phyloP scores from a whole-genome alignment of 2,113 vertebrate genomes.

The Drymodes brunneopygia region DNA sequence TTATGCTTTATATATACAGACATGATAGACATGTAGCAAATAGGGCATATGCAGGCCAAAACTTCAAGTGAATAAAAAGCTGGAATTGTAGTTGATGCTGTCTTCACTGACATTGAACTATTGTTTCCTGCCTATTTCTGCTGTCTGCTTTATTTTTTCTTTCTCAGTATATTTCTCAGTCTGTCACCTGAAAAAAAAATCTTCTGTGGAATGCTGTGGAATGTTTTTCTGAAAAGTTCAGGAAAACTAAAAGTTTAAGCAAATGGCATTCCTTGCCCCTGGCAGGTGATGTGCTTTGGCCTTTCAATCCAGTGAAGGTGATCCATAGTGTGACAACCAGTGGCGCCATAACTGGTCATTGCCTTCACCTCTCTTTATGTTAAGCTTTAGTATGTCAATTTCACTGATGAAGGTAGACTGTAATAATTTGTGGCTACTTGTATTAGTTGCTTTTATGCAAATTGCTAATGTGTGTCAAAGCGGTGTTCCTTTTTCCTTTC shows the following conservation, averaged over 20 bases:
- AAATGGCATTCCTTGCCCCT: not conserved
- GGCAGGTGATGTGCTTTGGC: not conserved
- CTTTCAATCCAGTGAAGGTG: not conserved
- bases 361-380: not conserved
- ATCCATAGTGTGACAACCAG: not conserved
- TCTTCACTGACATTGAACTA: not conserved
- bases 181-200: not conserved
- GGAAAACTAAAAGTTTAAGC: not conserved
- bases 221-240: not conserved
- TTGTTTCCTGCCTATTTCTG: not conserved
- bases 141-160: too few species aligned
- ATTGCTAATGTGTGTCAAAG: not conserved
- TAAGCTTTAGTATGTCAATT: not conserved
- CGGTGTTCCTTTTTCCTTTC: not conserved
- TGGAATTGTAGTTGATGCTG: not conserved
- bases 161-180: too few species aligned
- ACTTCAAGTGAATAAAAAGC: not conserved
- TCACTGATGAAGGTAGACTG: not conserved
- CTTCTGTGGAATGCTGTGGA: not conserved
- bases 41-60: not conserved
- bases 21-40: accelerated
- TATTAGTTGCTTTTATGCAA: not conserved
- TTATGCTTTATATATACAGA: not conserved
- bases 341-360: not conserved
- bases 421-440: not conserved